Base-by-base conservation (phyloP, 2,888 invertebrate species). In the Gymnocheta viridis region DNA sequence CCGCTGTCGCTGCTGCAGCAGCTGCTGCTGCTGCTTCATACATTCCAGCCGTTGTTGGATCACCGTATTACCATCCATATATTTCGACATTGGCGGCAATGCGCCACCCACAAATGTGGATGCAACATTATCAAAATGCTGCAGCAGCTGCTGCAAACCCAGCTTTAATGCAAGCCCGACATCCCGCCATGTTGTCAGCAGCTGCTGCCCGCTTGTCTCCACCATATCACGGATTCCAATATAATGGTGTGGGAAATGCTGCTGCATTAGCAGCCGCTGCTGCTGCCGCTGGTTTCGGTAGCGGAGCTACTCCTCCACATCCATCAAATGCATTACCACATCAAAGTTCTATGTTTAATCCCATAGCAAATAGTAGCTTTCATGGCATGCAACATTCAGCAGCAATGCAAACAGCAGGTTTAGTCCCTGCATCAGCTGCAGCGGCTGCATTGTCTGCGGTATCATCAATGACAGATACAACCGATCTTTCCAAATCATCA, bases 121-220 rank as follows among this genome's bases (percentile, higher is more conserved):
- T 93, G 92, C 93, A 93, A 86, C 93, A 93, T 88, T 92, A 92
- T 85, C 92, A 92, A 82, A 87, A 87, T 67, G 88, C 89, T 76
- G 88, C 88, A 7, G 91, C 92, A 74, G 91, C 92, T 24, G 80
- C 88, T 67, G 80, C 87, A 76, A 84, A 81, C 64, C 84, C 84
- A 58, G 62, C 77, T 62, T 66, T 85, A 17, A 73, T 86, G 54
- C 87, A 89, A 19, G 86, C 88, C 41, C 88, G 87, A 66, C 88
- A 88, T 82, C 81, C 89, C 9, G 67, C 84, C 54, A 74, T 84
- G 78, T 54, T 82, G 17, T 74, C 82, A 51, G 29, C 87, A 56
- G 87, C 88, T 38, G 92, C 88, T 87, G 92, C 93, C 82, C 91
- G 93, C 83, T 91, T 93, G 47, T 92, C 92, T 58, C 91, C 93